Evolutionary conservation across 2,113 vertebrate species (phyloP).

Genomic region (Sclerurus mexicanus): DNA sequence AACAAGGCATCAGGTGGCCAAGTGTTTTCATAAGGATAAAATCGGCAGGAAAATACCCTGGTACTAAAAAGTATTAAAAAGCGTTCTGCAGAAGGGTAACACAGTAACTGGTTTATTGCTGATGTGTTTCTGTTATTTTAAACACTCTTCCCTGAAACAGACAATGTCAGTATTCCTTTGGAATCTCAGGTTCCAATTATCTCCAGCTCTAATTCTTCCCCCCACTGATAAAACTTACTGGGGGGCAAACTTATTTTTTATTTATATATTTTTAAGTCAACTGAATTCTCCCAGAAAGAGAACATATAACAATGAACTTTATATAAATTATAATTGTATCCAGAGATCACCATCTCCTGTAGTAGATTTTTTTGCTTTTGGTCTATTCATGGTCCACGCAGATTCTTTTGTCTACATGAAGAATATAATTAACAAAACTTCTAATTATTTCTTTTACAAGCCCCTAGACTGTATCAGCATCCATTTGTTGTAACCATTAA

Average conservation of each 20-base stretch:
- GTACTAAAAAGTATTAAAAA: background rate
- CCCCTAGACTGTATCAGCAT: background rate
- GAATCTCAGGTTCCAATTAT: background rate
- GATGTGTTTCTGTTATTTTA: background rate
- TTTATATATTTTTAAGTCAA: background rate
- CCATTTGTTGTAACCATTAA: background rate
- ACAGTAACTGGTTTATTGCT: background rate
- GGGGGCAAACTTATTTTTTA: background rate
- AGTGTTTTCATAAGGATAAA: conserved; percentile 18
- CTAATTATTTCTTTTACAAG: background rate
- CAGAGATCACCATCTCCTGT: background rate
- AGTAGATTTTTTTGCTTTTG: background rate
- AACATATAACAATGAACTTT: background rate
- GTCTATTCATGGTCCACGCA: background rate
- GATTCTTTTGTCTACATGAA: background rate
- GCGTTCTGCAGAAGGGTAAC: background rate
- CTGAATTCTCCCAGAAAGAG: background rate
- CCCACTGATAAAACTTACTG: background rate
- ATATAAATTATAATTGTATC: background rate
- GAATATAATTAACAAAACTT: background rate
- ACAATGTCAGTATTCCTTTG: background rate
- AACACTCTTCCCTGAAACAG: background rate
- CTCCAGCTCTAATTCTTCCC: background rate
- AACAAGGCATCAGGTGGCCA: background rate
- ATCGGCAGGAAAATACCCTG: background rate